Conservation (phyloP, 2,797 vertebrate genomes). For the Enteromius argenteus region DNA sequence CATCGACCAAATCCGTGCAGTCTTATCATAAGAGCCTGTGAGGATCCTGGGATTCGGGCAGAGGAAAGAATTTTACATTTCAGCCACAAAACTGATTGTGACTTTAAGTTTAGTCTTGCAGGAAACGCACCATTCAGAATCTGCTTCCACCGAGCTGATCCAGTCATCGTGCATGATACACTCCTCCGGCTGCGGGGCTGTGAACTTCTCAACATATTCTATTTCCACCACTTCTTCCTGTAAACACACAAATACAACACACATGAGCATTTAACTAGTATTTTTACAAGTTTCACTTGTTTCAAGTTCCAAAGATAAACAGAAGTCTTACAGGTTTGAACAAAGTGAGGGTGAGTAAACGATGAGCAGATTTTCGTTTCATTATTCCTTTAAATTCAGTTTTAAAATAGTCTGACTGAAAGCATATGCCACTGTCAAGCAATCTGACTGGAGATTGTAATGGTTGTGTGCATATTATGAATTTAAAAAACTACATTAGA, state of each 20-base stretch:
- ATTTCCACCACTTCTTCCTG: conserved; percentile 98
- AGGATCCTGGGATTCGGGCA: conserved; percentile 85
- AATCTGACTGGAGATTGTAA: neutral
- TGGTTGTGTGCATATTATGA: neutral
- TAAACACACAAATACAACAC: conserved; percentile 54
- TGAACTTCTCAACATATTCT: conserved; percentile 93
- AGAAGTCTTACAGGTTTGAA: neutral
- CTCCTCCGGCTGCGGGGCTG: conserved; percentile 93
- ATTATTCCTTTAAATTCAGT: neutral
- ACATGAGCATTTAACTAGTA: neutral
- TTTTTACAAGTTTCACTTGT: neutral
- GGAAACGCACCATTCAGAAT: conserved; percentile 86
- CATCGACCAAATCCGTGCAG: conserved; percentile 91
- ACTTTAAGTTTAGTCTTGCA: neutral
- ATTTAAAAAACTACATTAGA: neutral
- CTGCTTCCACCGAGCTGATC: conserved; percentile 90
- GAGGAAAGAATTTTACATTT: neutral
- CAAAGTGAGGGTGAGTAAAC: neutral
- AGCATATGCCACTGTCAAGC: neutral
- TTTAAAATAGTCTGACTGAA: neutral
- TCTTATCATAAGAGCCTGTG: conserved; percentile 95
- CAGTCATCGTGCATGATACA: conserved; percentile 98
- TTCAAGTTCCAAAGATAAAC: neutral
- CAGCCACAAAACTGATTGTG: neutral
- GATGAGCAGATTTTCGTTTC: neutral